Conservation (phyloP, 2,888 invertebrate genomes). For the Mythimna impura region DNA sequence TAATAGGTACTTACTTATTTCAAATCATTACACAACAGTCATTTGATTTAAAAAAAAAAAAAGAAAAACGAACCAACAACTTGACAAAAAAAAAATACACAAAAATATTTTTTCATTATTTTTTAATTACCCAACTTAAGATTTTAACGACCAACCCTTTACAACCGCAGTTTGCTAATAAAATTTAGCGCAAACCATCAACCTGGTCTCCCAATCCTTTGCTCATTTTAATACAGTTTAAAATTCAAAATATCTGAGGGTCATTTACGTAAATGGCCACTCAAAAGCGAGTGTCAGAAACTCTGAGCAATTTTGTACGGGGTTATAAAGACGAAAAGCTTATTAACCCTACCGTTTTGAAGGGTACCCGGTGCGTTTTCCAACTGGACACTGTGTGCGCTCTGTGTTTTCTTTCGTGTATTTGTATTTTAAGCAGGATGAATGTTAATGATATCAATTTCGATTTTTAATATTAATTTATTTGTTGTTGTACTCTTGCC, state of each 20-base stretch:
- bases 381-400: constrained; percentile 58
- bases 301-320: constrained; percentile 74
- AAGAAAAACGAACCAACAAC: background rate
- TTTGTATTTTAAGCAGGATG: background rate
- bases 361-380: constrained; percentile 62
- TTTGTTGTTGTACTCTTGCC: too few relatives aligned
- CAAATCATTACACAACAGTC: background rate
- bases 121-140: constrained; percentile 57
- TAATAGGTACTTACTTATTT: background rate
- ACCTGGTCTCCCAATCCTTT: constrained; percentile 74
- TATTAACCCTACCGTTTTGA: constrained; percentile 71
- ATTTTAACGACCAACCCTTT: constrained; percentile 58
- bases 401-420: constrained; percentile 29
- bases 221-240: constrained; percentile 78
- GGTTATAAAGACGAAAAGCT: constrained; percentile 75
- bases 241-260: constrained; percentile 78
- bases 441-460: background rate
- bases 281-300: constrained; percentile 73
- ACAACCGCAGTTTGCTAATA: constrained; percentile 64
- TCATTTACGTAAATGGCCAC: constrained; percentile 80
- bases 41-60: background rate
- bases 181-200: constrained; percentile 67
- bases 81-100: background rate
- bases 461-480: too few relatives aligned
- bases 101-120: background rate